Evolutionary conservation across 1,140 invertebrate genomes (phyloP), one percentile per base, ranked within the genome.

Genomic region (Nymphalis io): DNA sequence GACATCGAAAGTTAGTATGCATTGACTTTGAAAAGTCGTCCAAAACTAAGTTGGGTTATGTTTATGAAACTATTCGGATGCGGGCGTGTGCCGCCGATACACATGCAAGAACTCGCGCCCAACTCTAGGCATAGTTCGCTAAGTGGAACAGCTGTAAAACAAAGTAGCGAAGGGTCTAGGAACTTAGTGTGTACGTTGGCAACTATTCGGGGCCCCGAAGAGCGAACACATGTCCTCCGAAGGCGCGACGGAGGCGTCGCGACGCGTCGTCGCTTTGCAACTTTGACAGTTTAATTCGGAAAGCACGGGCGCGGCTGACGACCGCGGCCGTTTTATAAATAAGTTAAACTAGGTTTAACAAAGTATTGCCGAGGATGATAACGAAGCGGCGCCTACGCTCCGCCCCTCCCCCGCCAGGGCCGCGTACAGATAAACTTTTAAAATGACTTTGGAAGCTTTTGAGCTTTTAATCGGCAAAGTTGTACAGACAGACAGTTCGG

Each of bases 401-500:
- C 77, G 74, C 80, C 79, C 78, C 69, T 70, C 70, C 78, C 75
- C 75, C 72, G 67, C 82, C 68, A 87, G 72, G 77, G 73, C 86
- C 84, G 83, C 87, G 85, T 84, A 80, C 87, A 92, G 92, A 92
- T 92, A 92, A 92, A 92, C 92, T 92, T 92, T 92, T 92, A 92
- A 92, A 92, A 92, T 92, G 92, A 92, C 92, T 92, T 92, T 91
- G 89, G 92, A 92, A 92, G 91, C 91, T 92, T 92, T 92, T 92
- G 92, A 92, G 92, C 92, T 92, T 92, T 92, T 92, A 92, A 92
- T 92, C 92, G 92, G 90, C 89, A 90, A 92, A 92, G 92, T 92
- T 92, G 90, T 91, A 89, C 90, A 91, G 90, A 90, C 90, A 92
- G 91, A 92, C 90, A 91, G 89, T 91, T 91, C 87, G 89, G 90